Percentiles rank a stretch among this genome's conserved stretches.
phyloP scores from a whole-genome alignment of 1,140 invertebrate species.

The Trichonephila inaurata region DNA sequence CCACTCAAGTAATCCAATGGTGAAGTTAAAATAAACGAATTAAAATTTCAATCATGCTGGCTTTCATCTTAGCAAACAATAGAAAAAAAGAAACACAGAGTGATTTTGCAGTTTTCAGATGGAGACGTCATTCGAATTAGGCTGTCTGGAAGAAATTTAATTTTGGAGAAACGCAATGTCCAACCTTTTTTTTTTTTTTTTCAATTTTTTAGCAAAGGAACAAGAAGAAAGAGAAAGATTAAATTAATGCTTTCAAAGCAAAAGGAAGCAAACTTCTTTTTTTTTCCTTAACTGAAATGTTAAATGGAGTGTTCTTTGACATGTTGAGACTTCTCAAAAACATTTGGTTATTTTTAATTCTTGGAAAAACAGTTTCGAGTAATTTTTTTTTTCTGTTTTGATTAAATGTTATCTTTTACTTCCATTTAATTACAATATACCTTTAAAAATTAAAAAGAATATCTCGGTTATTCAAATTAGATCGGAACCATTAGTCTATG shows the following conservation, averaged over 20 bases:
- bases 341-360: neutral
- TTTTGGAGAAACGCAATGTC: conserved; percentile 11
- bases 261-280: neutral
- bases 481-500: too few relatives aligned
- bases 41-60: neutral
- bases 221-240: neutral
- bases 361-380: neutral
- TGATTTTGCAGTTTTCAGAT: neutral
- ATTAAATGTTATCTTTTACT: too few relatives aligned
- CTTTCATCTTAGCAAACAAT: neutral
- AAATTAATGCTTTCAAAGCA: conserved; percentile 40
- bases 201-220: neutral
- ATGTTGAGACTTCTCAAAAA: neutral
- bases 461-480: too few relatives aligned
- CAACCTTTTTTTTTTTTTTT: neutral
- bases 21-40: neutral
- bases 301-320: conserved; percentile 18
- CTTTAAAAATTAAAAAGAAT: too few relatives aligned
- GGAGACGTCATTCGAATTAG: conserved; percentile 27
- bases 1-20: too few relatives aligned
- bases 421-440: too few relatives aligned
- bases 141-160: conserved; percentile 49
- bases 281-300: neutral
- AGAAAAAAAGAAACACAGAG: neutral
- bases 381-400: neutral